Conservation (phyloP, 2,888 invertebrate genomes). For the Gymnocheta viridis region DNA sequence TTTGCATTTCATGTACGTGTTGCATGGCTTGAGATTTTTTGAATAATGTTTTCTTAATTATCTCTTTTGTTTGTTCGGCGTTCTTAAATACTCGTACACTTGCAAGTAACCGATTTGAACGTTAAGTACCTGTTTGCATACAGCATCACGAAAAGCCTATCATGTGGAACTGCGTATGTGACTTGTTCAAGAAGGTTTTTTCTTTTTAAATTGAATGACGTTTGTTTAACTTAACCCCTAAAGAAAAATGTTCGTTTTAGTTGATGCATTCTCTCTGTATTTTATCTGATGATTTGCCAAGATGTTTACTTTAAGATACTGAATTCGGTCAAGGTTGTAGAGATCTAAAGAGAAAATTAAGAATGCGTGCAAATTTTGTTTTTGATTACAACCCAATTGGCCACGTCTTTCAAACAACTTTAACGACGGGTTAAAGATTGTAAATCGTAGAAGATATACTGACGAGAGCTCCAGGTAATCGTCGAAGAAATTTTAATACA, state of each 20-base stretch:
- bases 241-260: conserved; percentile 39
- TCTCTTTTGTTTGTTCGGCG: conserved; percentile 6
- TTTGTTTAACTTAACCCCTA: conserved; percentile 22
- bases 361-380: not conserved
- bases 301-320: not conserved
- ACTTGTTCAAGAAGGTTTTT: not conserved
- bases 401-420: no score
- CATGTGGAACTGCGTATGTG: not conserved
- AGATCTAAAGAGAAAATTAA: not conserved
- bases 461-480: no score
- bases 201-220: not conserved
- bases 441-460: no score
- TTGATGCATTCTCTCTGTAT: not conserved
- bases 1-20: conserved; percentile 35
- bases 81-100: conserved; percentile 21
- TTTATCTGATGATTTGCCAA: conserved; percentile 8
- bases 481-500: no score
- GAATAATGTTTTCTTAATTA: conserved; percentile 3
- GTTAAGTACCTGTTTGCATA: conserved; percentile 32
- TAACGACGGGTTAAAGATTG: no score
- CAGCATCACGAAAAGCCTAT: not conserved
- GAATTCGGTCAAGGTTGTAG: conserved; percentile 35
- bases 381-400: not conserved
- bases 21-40: conserved; percentile 16
- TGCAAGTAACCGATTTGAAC: conserved; percentile 33